phyloP scores from a whole-genome alignment of 2,797 vertebrate species.

The Hipposideros larvatus region DNA sequence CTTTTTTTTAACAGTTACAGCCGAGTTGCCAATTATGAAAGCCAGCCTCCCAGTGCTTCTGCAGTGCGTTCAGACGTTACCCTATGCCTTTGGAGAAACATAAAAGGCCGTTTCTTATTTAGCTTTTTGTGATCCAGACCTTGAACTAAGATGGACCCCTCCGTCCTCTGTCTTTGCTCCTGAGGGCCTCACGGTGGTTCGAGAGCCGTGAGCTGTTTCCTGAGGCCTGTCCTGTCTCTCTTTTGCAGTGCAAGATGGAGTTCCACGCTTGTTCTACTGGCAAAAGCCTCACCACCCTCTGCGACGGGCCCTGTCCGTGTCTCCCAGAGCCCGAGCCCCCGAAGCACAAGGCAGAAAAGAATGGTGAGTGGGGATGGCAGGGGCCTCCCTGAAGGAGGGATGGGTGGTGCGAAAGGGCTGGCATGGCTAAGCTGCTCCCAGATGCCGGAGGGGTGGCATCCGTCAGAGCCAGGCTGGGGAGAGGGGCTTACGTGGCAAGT shows the following conservation, averaged over 20 bases:
- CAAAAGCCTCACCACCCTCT: slow-evolving; percentile 92
- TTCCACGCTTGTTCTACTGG: slow-evolving; percentile 94
- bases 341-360: slow-evolving; percentile 90
- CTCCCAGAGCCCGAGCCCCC: slow-evolving; percentile 91
- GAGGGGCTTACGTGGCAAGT: not conserved
- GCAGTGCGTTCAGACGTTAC: not conserved
- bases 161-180: not conserved
- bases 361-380: slow-evolving; percentile 89
- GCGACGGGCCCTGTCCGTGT: slow-evolving; percentile 96
- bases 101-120: not conserved
- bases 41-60: not conserved
- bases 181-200: not conserved
- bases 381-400: not conserved
- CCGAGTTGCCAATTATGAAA: not conserved
- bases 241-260: slow-evolving; percentile 95
- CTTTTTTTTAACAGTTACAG: not conserved
- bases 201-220: not conserved
- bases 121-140: not conserved
- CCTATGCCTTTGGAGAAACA: not conserved
- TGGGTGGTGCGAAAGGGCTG: too few relatives aligned
- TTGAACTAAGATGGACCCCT: not conserved
- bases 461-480: accelerated
- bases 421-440: accelerated
- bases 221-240: slow-evolving; percentile 26
- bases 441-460: not conserved